A percentile compares a stretch with the other conserved stretches of the same genome.
phyloP scores from a whole-genome alignment of 2,113 vertebrate genomes.

The Phylloscopus trochilus region DNA sequence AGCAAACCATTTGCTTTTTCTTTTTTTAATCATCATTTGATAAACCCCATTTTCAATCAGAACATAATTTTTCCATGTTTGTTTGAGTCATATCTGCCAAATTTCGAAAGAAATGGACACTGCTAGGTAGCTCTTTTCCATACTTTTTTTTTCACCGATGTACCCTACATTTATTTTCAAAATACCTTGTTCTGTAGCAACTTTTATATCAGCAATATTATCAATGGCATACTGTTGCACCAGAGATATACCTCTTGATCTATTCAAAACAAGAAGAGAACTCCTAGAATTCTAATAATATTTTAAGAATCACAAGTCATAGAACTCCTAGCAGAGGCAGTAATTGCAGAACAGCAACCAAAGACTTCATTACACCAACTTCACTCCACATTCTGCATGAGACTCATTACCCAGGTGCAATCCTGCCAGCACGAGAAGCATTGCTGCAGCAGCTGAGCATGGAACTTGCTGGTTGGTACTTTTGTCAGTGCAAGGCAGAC shows the following conservation, averaged over 20 bases:
- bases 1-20: neutral
- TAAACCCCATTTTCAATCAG: too few relatives aligned
- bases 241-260: neutral
- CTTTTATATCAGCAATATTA: too few relatives aligned
- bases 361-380: neutral
- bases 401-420: neutral
- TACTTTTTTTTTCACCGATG: too few relatives aligned
- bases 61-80: too few relatives aligned
- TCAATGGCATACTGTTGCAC: neutral
- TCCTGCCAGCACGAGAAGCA: neutral
- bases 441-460: neutral
- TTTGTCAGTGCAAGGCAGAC: neutral
- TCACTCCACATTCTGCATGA: neutral
- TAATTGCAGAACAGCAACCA: neutral
- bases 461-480: neutral
- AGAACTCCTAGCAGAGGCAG: neutral
- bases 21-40: too few relatives aligned
- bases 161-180: too few relatives aligned
- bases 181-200: too few relatives aligned
- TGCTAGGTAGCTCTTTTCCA: too few relatives aligned
- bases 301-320: neutral
- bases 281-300: neutral
- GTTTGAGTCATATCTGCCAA: too few relatives aligned
- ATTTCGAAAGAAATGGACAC: too few relatives aligned
- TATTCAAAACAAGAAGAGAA: neutral